Conservation (phyloP, 1,140 invertebrate genomes). For the Sarcophaga peregrina region DNA sequence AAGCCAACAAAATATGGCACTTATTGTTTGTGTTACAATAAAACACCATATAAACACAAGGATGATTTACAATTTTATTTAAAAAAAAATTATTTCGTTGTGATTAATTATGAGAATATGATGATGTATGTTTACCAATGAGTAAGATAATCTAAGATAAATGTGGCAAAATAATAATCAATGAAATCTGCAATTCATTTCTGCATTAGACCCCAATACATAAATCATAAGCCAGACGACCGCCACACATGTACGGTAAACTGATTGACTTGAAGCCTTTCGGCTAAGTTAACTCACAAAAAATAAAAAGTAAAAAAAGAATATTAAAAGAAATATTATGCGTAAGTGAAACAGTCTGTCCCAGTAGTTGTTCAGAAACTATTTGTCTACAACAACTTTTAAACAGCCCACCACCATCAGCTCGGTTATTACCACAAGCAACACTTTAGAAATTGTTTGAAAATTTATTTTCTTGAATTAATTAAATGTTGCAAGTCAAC, state of each 20-base stretch:
- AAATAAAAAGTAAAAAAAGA: neutral
- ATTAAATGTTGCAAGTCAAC: conserved; percentile 5
- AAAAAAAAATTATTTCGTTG: too few relatives aligned
- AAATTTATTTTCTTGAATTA: neutral
- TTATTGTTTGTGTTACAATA: too few relatives aligned
- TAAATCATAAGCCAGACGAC: neutral
- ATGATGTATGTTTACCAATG: neutral
- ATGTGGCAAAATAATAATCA: neutral
- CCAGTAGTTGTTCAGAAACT: neutral
- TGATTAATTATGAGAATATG: conserved; percentile 11
- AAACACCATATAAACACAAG: too few relatives aligned
- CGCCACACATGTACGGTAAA: neutral
- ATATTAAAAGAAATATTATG: neutral
- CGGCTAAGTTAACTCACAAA: neutral
- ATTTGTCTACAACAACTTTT: neutral
- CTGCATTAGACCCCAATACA: neutral
- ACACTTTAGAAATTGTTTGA: neutral
- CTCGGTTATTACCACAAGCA: neutral
- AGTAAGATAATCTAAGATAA: neutral
- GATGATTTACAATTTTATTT: too few relatives aligned
- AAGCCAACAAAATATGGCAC: too few relatives aligned
- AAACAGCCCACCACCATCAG: neutral
- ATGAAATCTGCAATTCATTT: conserved; percentile 11
- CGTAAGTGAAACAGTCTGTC: neutral
- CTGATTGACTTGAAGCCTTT: neutral